phyloP scores from a whole-genome alignment of 2,797 vertebrate genomes.

The Lycodopsis pacificus region DNA sequence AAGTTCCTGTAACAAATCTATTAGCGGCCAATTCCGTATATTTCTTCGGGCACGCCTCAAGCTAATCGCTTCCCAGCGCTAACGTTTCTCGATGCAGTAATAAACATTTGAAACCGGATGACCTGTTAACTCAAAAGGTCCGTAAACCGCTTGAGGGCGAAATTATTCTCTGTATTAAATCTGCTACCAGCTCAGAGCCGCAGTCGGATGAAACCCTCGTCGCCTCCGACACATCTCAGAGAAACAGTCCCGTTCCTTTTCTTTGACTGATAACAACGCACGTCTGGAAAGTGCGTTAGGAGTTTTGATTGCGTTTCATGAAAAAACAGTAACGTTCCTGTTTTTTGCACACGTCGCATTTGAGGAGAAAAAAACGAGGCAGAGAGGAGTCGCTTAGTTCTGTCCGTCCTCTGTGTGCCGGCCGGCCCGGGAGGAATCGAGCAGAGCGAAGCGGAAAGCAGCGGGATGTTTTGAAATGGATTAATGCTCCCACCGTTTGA shows the following conservation, averaged over 20 bases:
- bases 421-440: slow-evolving; percentile 52
- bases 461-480: slow-evolving; percentile 73
- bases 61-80: slow-evolving; percentile 37
- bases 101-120: slow-evolving; percentile 65
- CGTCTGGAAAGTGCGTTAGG: slow-evolving; percentile 25
- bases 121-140: slow-evolving; percentile 53
- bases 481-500: slow-evolving; percentile 76
- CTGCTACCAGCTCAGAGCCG: slow-evolving; percentile 21
- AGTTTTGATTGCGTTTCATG: slow-evolving; percentile 35
- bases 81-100: slow-evolving; percentile 57
- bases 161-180: slow-evolving; percentile 55
- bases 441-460: slow-evolving; percentile 59
- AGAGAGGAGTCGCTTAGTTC: background rate
- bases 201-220: slow-evolving; percentile 34
- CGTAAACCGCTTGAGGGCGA: slow-evolving; percentile 49
- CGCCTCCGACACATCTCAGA: slow-evolving; percentile 34
- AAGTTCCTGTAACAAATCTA: slow-evolving; percentile 68
- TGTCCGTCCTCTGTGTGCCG: slow-evolving; percentile 23
- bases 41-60: slow-evolving; percentile 60
- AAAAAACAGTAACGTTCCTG: too few species aligned
- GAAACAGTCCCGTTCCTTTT: slow-evolving; percentile 10
- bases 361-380: background rate
- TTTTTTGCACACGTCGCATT: background rate
- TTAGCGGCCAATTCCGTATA: slow-evolving; percentile 46
- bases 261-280: slow-evolving; percentile 10